These are phyloP conservation scores for Brachionus paranguensis DNA, from an alignment of 1,140 invertebrate species.

Conservation along the genomic window DNA sequence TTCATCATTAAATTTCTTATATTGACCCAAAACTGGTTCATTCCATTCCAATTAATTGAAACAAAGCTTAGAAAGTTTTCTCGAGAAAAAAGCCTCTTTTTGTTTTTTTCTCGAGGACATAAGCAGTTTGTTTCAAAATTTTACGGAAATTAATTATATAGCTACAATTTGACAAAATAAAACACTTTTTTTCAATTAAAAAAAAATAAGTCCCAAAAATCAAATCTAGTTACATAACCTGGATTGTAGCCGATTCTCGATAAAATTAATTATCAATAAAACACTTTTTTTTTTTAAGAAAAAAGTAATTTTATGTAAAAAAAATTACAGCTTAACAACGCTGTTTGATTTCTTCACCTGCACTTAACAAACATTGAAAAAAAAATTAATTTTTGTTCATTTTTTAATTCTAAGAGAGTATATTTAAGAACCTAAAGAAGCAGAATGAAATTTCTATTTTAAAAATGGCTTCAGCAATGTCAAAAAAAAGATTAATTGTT, in stretches of 20 bases:
- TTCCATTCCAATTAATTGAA: background rate
- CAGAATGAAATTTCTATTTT: background rate
- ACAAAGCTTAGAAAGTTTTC: background rate
- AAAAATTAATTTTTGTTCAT: background rate
- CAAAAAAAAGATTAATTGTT: background rate
- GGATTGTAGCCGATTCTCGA: too few relatives aligned
- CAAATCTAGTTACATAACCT: background rate
- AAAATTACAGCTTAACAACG: background rate
- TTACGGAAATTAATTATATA: background rate
- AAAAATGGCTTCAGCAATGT: background rate
- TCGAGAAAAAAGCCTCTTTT: background rate
- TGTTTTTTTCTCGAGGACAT: background rate
- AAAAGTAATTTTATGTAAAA: background rate
- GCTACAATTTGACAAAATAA: background rate
- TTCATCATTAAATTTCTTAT: background rate
- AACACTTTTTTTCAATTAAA: background rate
- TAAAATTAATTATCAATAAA: background rate
- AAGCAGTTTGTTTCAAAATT: background rate
- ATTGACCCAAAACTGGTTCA: background rate
- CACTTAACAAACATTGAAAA: background rate
- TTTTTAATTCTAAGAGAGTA: background rate
- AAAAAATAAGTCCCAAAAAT: background rate
- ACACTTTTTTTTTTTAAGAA: background rate
- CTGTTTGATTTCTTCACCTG: background rate
- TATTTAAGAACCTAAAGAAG: background rate